These are phyloP conservation scores for Aepyceros melampus DNA, from an alignment of 2,113 vertebrate species.

Conservation along the genomic window DNA sequence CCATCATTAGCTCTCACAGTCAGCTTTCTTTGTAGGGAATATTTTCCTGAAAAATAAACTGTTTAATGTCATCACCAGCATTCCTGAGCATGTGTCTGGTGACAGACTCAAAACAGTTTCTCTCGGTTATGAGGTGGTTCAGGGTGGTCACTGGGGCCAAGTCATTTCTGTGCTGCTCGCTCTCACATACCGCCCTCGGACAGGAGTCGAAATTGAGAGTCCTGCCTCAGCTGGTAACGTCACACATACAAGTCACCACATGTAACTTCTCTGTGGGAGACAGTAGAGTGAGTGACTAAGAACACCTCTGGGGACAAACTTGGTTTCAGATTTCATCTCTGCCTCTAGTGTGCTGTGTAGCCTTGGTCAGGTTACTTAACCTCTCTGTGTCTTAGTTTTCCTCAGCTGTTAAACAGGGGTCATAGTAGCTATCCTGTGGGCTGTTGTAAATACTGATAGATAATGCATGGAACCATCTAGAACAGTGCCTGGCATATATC, in stretches of 20 bases:
- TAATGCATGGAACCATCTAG: neutral
- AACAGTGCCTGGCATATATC: neutral
- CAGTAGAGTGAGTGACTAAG: no score
- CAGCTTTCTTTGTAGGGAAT: conserved; percentile 17
- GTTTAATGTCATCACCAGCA: neutral
- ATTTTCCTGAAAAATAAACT: conserved; percentile 6
- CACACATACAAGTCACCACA: neutral
- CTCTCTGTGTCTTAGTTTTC: neutral
- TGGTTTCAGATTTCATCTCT: neutral
- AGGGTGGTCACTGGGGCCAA: neutral
- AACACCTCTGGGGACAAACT: neutral
- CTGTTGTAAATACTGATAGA: neutral
- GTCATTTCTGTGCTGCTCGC: neutral
- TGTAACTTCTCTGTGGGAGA: neutral
- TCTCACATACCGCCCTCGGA: neutral
- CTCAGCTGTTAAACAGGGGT: neutral
- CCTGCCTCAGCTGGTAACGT: neutral
- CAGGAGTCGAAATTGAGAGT: neutral
- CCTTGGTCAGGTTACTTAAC: neutral
- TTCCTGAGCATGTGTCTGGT: neutral
- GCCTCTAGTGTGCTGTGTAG: neutral
- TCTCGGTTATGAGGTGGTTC: neutral
- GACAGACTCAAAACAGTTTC: neutral
- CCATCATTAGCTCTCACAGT: neutral
- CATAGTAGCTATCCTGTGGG: neutral